A percentile compares a stretch with the other conserved stretches of the same genome.
Evolutionary conservation across 2,113 vertebrate genomes (phyloP).

Genomic region (Anolis carolinensis): DNA sequence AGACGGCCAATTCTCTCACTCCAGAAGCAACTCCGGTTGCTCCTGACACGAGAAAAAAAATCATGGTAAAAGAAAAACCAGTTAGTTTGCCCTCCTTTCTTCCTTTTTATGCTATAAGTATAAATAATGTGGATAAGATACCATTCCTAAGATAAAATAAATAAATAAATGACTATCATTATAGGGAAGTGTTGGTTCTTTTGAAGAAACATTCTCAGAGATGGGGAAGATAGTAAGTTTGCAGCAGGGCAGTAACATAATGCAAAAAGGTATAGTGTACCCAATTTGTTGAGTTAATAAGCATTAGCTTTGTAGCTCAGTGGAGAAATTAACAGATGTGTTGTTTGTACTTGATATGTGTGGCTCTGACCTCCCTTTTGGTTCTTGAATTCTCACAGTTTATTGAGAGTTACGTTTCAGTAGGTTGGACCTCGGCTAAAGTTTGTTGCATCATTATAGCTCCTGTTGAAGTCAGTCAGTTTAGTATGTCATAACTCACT

Average conservation of each 20-base stretch:
- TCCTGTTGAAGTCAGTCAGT: neutral
- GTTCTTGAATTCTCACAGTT: neutral
- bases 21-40: too few relatives aligned
- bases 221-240: neutral
- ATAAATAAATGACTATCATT: too few relatives aligned
- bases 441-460: neutral
- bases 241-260: neutral
- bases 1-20: too few relatives aligned
- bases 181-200: neutral
- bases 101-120: rapidly evolving
- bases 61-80: too few relatives aligned
- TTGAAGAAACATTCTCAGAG: neutral
- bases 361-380: neutral
- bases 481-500: too few relatives aligned
- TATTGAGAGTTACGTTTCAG: too few relatives aligned
- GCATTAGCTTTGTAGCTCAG: neutral
- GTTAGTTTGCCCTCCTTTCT: too few relatives aligned
- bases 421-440: neutral
- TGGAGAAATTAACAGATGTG: neutral
- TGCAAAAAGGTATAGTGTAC: neutral
- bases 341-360: neutral
- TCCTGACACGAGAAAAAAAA: too few relatives aligned
- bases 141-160: neutral
- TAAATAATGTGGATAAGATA: neutral
- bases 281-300: neutral